Conservation (phyloP, 1,140 invertebrate genomes). For the Sweltsa coloradensis region DNA sequence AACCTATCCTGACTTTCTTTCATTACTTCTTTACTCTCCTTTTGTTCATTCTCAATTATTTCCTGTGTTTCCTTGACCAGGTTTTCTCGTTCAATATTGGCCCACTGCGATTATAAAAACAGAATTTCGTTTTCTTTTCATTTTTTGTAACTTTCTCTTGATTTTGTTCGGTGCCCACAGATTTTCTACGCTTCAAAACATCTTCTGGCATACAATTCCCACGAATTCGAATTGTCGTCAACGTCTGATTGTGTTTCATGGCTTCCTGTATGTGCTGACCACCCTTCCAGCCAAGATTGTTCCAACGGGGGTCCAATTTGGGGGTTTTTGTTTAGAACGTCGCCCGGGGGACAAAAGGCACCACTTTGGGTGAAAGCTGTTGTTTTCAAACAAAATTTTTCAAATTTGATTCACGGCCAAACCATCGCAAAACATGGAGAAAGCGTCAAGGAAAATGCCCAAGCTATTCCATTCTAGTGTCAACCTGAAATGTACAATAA, state of each 20-base stretch:
- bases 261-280: constrained; percentile 26
- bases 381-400: too few relatives aligned
- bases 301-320: constrained; percentile 33
- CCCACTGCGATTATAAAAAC: too few relatives aligned
- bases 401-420: constrained; percentile 27
- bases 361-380: too few relatives aligned
- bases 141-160: too few relatives aligned
- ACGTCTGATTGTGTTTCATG: constrained; percentile 24
- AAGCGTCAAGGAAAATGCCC: constrained; percentile 25
- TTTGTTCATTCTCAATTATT: too few relatives aligned
- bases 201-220: constrained; percentile 33
- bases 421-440: constrained; percentile 29
- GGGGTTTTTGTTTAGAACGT: too few relatives aligned
- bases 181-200: constrained; percentile 23
- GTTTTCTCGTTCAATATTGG: too few relatives aligned
- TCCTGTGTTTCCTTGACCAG: too few relatives aligned
- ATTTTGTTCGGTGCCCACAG: too few relatives aligned
- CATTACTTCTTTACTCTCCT: not conserved
- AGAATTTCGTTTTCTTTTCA: too few relatives aligned
- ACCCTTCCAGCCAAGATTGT: constrained; percentile 29
- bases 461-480: constrained; percentile 32
- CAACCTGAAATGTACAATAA: constrained; percentile 11
- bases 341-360: too few relatives aligned
- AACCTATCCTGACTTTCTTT: not conserved
- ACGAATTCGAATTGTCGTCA: constrained; percentile 25